These are phyloP conservation scores for Atta colombica DNA, from an alignment of 1,140 invertebrate species.

Conservation along the genomic window DNA sequence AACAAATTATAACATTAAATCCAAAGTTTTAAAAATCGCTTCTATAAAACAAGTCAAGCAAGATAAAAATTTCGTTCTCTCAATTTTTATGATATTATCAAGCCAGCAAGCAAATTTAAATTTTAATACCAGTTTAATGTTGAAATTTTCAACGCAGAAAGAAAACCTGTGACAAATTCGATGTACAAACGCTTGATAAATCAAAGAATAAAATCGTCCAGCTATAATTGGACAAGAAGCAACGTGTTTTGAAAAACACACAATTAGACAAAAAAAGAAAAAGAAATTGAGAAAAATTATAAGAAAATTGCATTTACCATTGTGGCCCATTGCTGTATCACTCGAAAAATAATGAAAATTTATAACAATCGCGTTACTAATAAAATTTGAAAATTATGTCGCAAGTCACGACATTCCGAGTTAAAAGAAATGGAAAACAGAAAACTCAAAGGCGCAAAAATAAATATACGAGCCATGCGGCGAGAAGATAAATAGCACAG, in stretches of 20 bases:
- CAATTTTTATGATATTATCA: background rate
- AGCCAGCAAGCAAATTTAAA: too few relatives aligned
- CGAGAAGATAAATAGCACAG: background rate
- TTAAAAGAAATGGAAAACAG: background rate
- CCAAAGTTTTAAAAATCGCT: background rate
- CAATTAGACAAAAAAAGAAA: background rate
- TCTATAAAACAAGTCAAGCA: background rate
- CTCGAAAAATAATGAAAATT: background rate
- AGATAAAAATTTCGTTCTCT: background rate
- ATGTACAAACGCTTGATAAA: background rate
- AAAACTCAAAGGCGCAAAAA: background rate
- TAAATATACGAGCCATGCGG: background rate
- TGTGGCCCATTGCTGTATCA: background rate
- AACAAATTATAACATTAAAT: background rate
- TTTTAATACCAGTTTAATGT: background rate
- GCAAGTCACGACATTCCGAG: background rate
- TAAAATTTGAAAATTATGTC: background rate
- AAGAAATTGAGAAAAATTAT: background rate
- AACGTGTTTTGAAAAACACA: background rate
- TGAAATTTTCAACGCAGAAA: background rate
- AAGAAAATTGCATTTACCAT: background rate
- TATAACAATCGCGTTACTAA: background rate
- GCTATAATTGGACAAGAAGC: too few relatives aligned
- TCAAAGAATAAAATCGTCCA: background rate
- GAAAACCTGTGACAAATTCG: background rate